phyloP scores from a whole-genome alignment of 30 jellyfish, hydroid and myxozoan genomes.

The Catostylus mosaicus region DNA sequence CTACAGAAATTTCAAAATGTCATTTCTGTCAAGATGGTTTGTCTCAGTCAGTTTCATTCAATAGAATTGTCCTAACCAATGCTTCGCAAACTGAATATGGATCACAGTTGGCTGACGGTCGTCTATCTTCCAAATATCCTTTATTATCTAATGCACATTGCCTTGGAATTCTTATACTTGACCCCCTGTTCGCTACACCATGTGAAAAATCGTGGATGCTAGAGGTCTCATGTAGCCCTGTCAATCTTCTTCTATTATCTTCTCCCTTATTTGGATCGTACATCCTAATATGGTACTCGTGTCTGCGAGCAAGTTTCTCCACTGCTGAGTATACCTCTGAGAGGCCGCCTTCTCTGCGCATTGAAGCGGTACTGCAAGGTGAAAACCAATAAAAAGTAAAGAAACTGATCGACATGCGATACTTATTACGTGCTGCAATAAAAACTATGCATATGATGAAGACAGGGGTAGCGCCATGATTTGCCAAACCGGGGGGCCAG shows the following conservation, averaged over 20 bases:
- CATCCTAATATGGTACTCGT: slow-evolving; percentile 71
- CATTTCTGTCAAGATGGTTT: neutral
- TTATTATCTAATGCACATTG: slow-evolving; percentile 77
- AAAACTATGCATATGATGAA: no score
- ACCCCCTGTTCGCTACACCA: slow-evolving; percentile 84
- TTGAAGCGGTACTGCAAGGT: slow-evolving; percentile 59
- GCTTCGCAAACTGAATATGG: slow-evolving; percentile 84
- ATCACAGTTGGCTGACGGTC: slow-evolving; percentile 86
- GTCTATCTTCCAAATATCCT: slow-evolving; percentile 83
- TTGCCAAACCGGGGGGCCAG: no score
- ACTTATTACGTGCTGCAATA: no score
- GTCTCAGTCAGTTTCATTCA: slow-evolving; percentile 52
- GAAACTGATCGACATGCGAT: no score
- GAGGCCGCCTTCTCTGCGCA: slow-evolving; percentile 88
- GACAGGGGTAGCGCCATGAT: no score
- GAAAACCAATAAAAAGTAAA: no score
- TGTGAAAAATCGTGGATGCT: slow-evolving; percentile 58
- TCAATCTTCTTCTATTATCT: slow-evolving; percentile 81
- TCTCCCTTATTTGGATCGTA: slow-evolving; percentile 86
- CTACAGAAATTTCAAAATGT: neutral
- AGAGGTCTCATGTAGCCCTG: slow-evolving; percentile 82
- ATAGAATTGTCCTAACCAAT: slow-evolving; percentile 60
- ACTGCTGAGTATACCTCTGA: slow-evolving; percentile 66
- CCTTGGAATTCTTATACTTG: slow-evolving; percentile 79
- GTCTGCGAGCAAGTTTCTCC: slow-evolving; percentile 68